These are phyloP conservation scores for Blastobasis lacticolella DNA, from an alignment of 2,888 invertebrate genomes.

Conservation along the genomic window DNA sequence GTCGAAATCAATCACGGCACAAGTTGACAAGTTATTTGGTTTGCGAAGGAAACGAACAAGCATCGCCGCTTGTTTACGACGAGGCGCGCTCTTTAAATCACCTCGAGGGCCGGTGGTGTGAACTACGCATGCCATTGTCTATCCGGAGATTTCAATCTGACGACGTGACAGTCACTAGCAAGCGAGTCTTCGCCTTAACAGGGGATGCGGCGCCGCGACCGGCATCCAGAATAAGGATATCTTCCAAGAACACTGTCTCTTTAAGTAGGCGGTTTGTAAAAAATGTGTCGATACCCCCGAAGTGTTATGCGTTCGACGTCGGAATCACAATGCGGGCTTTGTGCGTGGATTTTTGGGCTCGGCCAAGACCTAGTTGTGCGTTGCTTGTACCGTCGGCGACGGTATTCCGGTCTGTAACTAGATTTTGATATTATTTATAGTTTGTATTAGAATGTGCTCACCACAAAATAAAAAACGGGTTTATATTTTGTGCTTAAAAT, in stretches of 20 bases:
- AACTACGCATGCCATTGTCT: constrained; percentile 11
- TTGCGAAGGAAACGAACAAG: too few species aligned
- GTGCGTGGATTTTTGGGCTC: background rate
- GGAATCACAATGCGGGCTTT: constrained; percentile 21
- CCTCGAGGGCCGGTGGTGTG: constrained; percentile 9
- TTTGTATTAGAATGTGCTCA: too few species aligned
- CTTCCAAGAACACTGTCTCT: constrained; percentile 26
- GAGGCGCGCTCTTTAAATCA: too few species aligned
- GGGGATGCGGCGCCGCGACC: too few species aligned
- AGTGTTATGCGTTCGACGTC: constrained; percentile 26
- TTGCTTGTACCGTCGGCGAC: too few species aligned
- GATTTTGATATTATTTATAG: too few species aligned
- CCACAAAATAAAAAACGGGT: too few species aligned
- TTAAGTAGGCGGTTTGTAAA: constrained; percentile 20
- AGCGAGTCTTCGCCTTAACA: constrained; percentile 19
- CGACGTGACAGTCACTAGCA: constrained; percentile 28
- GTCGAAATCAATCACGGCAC: too few species aligned
- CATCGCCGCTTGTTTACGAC: background rate
- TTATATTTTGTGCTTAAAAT: too few species aligned
- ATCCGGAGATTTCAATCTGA: constrained; percentile 29
- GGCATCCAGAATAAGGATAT: constrained; percentile 46
- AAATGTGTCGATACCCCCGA: constrained; percentile 50
- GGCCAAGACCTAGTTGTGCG: background rate
- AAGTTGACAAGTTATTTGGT: too few species aligned
- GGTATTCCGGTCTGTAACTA: too few species aligned